Conservation (phyloP, 2,888 invertebrate species). For the Erebia ligea region DNA sequence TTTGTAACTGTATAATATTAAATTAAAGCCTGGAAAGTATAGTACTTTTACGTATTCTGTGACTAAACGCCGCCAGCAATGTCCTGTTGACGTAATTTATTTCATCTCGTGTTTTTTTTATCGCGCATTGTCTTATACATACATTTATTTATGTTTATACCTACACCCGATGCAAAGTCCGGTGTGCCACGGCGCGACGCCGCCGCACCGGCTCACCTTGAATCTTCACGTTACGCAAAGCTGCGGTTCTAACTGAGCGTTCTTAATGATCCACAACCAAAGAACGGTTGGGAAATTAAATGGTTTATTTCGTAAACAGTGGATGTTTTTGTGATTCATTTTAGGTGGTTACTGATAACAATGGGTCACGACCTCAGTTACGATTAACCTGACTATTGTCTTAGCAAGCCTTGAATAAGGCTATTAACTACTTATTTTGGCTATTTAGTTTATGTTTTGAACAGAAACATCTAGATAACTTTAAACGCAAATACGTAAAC, state of each 20-base stretch:
- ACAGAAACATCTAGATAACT: not conserved
- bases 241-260: conserved; percentile 50
- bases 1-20: conserved; percentile 27
- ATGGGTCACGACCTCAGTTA: conserved; percentile 15
- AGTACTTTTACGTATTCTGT: too few species aligned
- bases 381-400: conserved; percentile 16
- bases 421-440: not conserved
- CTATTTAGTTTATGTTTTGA: not conserved
- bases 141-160: conserved; percentile 11
- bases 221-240: conserved; percentile 65
- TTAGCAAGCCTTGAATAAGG: conserved; percentile 1
- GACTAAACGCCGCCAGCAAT: not conserved
- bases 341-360: conserved; percentile 23
- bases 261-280: conserved; percentile 45
- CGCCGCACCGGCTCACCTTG: conserved; percentile 75
- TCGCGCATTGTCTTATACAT: not conserved
- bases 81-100: conserved; percentile 20
- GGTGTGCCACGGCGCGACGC: conserved; percentile 45
- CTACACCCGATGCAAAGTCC: conserved; percentile 40
- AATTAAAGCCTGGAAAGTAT: not conserved
- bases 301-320: conserved; percentile 43
- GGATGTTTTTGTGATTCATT: conserved; percentile 27
- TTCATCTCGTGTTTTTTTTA: conserved; percentile 5
- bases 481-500: not conserved
- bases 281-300: conserved; percentile 46